Base-by-base conservation (phyloP, 2,888 invertebrate genomes). In the Andrena praecox region DNA sequence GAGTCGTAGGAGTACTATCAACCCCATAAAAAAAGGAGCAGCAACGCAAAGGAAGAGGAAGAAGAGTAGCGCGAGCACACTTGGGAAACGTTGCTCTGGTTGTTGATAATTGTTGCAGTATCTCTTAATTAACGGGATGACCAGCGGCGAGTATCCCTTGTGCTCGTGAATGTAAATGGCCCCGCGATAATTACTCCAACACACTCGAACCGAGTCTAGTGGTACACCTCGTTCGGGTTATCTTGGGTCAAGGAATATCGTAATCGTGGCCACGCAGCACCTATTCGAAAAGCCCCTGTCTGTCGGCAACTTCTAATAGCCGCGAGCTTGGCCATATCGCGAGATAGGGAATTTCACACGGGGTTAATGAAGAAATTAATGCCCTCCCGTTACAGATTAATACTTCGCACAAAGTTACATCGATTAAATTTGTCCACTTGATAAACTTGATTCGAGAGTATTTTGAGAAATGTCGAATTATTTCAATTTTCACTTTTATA, bases 131-230 rank as follows among this genome's bases (percentile, higher is more conserved):
- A 84, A 73, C 71, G 60, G 64, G 33, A 56, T 73, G 66, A 56
- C 48, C 48, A 67, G 54, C 66, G 71, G 48, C 71, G 48, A 64
- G 69, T 60, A 68, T 64, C 73, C 66, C 70, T 63, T 52, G 56
- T 56, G 60, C 69, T 48, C 62, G 16, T 71, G 62, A 73, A 56
- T 76, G 76, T 60, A 80, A 83, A 77, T 82, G 60, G 66, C 59
- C 56, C 35, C 20, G 54, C 50, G 85, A 79, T 82, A 85, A 85
- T 85, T 82, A 42, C 71, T 69, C 71, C 63, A 79, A 82, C 72
- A 66, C 42, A 48, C 35, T 68, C 63, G 50, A 35, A 71, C 24
- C 62, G 29, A 33, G 71, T 69, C 50, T 56, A 60, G n/a, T 79
- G 66, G 75, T 68, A 68, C 63, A 80, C 69, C 59, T 74, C 66